These are phyloP conservation scores for Ylistrum balloti DNA, from an alignment of 1,140 invertebrate species.

Conservation along the genomic window DNA sequence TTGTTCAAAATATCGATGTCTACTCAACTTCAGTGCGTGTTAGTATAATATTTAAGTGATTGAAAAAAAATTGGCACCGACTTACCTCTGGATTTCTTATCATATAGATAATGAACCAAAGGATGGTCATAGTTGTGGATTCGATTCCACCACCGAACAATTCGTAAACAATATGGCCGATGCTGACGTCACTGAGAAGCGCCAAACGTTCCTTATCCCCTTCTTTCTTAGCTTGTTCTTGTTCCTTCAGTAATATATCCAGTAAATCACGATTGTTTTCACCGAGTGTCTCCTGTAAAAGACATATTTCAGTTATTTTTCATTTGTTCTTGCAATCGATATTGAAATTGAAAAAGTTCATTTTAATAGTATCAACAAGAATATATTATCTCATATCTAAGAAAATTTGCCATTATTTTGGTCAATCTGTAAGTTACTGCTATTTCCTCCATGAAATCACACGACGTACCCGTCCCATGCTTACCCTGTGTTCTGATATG, in stretches of 20 bases:
- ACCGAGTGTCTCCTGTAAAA: conserved; percentile 52
- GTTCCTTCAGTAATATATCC: conserved; percentile 58
- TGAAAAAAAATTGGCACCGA: neutral
- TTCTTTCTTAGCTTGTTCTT: conserved; percentile 55
- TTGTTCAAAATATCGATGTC: no score
- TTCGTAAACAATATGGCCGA: conserved; percentile 66
- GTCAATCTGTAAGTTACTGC: no score
- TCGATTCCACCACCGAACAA: conserved; percentile 66
- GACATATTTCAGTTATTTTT: no score
- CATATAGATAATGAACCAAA: conserved; percentile 65
- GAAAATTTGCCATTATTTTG: no score
- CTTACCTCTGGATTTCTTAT: conserved; percentile 64
- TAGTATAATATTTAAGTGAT: no score
- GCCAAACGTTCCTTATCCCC: conserved; percentile 46
- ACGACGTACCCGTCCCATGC: neutral
- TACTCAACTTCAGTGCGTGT: no score
- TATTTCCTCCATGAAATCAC: no score
- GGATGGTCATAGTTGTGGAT: conserved; percentile 63
- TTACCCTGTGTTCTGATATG: conserved; percentile 59
- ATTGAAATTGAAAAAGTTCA: no score
- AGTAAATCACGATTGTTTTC: conserved; percentile 56
- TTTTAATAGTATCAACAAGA: no score
- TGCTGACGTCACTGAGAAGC: conserved; percentile 57
- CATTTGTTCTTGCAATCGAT: no score
- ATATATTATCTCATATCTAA: no score